Evolutionary conservation across 2,888 invertebrate species (phyloP), one percentile per base, ranked within the genome.

Genomic region (Augochlorella aurata): DNA sequence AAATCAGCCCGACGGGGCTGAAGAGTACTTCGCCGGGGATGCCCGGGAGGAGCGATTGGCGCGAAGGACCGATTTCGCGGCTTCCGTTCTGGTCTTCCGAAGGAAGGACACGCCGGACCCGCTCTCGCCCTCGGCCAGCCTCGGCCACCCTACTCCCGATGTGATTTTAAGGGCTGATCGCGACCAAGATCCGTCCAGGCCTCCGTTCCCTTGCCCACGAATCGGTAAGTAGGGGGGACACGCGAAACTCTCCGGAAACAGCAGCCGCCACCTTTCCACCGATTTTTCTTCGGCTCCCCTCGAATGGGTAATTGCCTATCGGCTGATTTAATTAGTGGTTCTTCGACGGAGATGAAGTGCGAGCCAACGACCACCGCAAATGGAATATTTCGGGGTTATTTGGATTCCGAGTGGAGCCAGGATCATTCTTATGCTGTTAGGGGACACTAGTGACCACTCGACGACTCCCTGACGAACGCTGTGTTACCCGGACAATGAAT

Each of bases 1-100:
- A 92, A 93, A 92, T 93, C 92, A 90, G 88, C 86, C 82, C 85
- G 82, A 84, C 85, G 88, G 90, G 85, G 82, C 84, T 85, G 84
- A 84, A 85, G 87, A 84, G 84, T 85, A 81, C 85, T 85, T 84
- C 85, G 82, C 66, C 87, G 81, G 87, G 85, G 78, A 84, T 81
- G 76, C 79, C 81, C 84, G 82, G 87, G 81, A 86, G 89, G 84
- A 89, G 84, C 89, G 85, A 85, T 83, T 74, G 81, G 81, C 82
- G 81, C 84, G 72, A 76, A 81, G 85, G 77, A 79, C 84, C 83
- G 87, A 87, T 84, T 78, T 68, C 71, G 68, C 79, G 74, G 66
- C 74, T 69, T 75, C 82, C 69, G 38, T 38, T 38, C 68, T 68
- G 82, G 73, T 69, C 79, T 76, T 75, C 78, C 24, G 47, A 47